Percentiles rank a stretch among this genome's conserved stretches.
Evolutionary conservation across 2,797 vertebrate species (phyloP).

Genomic region (Acanthis flammea): DNA sequence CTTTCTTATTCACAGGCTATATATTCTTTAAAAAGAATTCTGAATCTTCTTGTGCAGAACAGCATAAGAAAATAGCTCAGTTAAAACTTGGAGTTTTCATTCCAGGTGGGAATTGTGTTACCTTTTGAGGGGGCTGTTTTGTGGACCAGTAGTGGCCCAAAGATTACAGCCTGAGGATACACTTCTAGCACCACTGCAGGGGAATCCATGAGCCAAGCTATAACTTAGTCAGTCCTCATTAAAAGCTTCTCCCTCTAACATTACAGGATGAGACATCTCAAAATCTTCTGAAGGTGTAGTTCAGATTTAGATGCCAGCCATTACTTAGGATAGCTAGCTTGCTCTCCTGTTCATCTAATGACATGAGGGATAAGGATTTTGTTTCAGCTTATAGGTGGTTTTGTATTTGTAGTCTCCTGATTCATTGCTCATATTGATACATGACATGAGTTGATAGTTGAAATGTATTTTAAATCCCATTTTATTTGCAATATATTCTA

Average conservation of each 20-base stretch:
- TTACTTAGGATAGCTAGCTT: not conserved
- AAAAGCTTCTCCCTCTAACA: not conserved
- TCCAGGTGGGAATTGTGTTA: not conserved
- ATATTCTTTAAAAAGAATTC: not conserved
- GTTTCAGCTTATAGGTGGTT: not conserved
- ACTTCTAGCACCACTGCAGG: not conserved
- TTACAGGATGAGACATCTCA: not conserved
- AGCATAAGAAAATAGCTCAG: not conserved
- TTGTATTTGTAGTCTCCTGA: not conserved
- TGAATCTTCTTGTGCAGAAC: not conserved
- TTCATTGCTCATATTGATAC: not conserved
- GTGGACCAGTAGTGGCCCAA: not conserved
- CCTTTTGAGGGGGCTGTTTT: not conserved
- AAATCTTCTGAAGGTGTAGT: not conserved
- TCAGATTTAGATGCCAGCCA: not conserved
- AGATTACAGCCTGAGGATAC: rapidly evolving
- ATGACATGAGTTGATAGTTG: not conserved
- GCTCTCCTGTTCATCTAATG: not conserved
- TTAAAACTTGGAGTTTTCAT: not conserved
- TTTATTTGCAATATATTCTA: not conserved
- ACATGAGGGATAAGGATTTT: not conserved
- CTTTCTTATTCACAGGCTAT: not conserved
- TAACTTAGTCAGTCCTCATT: not conserved
- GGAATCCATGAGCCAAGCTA: not conserved
- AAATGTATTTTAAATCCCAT: not conserved